Evolutionary conservation across 2,113 vertebrate genomes (phyloP).

Genomic region (Tautogolabrus adspersus): DNA sequence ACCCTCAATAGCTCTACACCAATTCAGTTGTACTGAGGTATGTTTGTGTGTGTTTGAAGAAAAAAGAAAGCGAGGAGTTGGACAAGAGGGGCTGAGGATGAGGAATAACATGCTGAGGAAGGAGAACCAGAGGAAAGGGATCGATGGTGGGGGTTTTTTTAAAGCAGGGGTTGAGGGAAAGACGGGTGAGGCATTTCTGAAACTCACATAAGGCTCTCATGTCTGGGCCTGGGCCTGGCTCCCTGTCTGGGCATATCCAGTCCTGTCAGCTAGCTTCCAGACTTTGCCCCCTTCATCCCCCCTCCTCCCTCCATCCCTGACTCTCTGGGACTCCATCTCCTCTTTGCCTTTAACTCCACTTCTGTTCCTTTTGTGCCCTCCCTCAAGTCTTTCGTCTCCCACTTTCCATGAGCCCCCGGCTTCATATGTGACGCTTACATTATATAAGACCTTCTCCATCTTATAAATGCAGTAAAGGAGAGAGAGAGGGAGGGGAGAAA

Average conservation of each 20-base stretch:
- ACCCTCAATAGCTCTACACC: slow-evolving; percentile 60
- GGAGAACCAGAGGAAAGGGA: slow-evolving; percentile 26
- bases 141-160: slow-evolving; percentile 33
- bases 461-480: slow-evolving; percentile 48
- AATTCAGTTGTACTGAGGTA: slow-evolving; percentile 55
- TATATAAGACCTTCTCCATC: slow-evolving; percentile 65
- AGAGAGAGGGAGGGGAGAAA: slow-evolving; percentile 2
- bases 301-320: slow-evolving; percentile 40
- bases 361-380: slow-evolving; percentile 13
- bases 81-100: slow-evolving; percentile 37
- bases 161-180: slow-evolving; percentile 50
- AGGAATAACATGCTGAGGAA: slow-evolving; percentile 46
- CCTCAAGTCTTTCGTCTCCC: slow-evolving; percentile 48
- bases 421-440: slow-evolving; percentile 41
- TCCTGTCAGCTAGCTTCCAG: slow-evolving; percentile 75
- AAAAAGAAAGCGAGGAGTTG: slow-evolving; percentile 58
- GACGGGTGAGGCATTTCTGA: slow-evolving; percentile 68
- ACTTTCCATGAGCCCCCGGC: slow-evolving; percentile 69
- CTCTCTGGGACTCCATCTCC: slow-evolving; percentile 60
- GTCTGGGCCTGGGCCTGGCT: slow-evolving; percentile 78
- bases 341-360: slow-evolving; percentile 25
- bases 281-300: slow-evolving; percentile 68
- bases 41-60: slow-evolving; percentile 60
- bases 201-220: slow-evolving; percentile 73
- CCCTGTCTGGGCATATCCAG: slow-evolving; percentile 82